Percentiles rank a stretch among this genome's conserved stretches.
These are phyloP conservation scores for Rhinoraja longicauda DNA, from an alignment of 2,797 vertebrate species.

Conservation along the genomic window DNA sequence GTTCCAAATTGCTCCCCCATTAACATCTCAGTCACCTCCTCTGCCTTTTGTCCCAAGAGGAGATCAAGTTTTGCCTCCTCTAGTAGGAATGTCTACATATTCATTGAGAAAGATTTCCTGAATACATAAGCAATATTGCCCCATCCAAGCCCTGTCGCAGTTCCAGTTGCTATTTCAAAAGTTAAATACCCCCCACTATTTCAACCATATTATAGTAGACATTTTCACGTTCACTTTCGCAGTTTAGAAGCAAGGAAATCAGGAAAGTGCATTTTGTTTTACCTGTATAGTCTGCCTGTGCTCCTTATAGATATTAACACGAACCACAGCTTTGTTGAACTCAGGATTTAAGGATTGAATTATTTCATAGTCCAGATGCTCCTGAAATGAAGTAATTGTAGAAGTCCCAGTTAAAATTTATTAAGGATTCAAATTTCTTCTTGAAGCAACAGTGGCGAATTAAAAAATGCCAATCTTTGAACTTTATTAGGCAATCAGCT, in stretches of 20 bases:
- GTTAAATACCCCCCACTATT: no score
- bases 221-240: no score
- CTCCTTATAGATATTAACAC: slow-evolving; percentile 93
- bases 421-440: neutral
- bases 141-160: no score
- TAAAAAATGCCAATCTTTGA: neutral
- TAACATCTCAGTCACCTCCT: no score
- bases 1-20: no score
- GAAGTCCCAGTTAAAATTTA: neutral
- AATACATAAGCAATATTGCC: no score
- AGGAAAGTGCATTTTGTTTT: neutral
- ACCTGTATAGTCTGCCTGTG: slow-evolving; percentile 98
- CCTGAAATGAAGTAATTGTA: slow-evolving; percentile 55
- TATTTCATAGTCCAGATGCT: slow-evolving; percentile 95
- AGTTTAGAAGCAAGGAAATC: neutral
- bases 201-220: no score
- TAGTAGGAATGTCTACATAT: no score
- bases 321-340: slow-evolving; percentile 93
- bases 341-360: slow-evolving; percentile 95
- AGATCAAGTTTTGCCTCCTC: no score
- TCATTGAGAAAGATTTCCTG: no score
- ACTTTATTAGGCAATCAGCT: neutral
- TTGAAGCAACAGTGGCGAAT: neutral
- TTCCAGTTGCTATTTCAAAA: no score
- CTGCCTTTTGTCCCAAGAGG: no score